phyloP scores from a whole-genome alignment of 2,888 invertebrate genomes.

The Cosmia pyralina region DNA sequence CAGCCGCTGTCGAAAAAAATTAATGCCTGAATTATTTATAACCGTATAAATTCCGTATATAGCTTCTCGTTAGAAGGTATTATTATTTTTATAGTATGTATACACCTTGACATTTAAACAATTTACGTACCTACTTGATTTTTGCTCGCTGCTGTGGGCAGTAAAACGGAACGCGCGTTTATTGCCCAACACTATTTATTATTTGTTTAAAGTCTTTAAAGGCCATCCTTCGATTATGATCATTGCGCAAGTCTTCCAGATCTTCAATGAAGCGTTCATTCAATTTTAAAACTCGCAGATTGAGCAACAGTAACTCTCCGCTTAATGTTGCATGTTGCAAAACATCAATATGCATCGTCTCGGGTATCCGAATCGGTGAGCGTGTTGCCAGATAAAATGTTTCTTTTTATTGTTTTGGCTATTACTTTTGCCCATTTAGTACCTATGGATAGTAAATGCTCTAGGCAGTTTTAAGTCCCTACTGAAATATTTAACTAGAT shows the following conservation, averaged over 20 bases:
- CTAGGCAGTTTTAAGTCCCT: background rate
- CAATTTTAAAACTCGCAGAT: slow-evolving; percentile 33
- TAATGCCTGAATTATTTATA: slow-evolving; percentile 13
- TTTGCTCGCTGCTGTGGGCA: background rate
- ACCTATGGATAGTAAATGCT: background rate
- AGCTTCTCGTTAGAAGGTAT: background rate
- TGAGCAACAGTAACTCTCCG: slow-evolving; percentile 28
- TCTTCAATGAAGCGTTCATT: slow-evolving; percentile 44
- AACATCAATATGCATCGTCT: slow-evolving; percentile 7
- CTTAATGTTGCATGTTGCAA: slow-evolving; percentile 25
- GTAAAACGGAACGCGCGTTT: background rate
- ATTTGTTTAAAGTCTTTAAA: slow-evolving; percentile 24
- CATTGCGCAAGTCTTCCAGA: slow-evolving; percentile 27
- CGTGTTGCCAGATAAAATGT: background rate
- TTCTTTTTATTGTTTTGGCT: background rate
- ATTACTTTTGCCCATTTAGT: background rate
- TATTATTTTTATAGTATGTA: slow-evolving; percentile 13
- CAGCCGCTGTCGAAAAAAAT: background rate
- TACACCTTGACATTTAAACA: slow-evolving; percentile 30
- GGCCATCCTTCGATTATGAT: slow-evolving; percentile 25
- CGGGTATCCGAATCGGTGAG: background rate
- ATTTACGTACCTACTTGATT: slow-evolving; percentile 10
- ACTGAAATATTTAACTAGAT: slow-evolving; percentile 8
- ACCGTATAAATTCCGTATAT: background rate
- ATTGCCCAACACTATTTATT: slow-evolving; percentile 24